A percentile compares a stretch with the other conserved stretches of the same genome.
phyloP scores from a whole-genome alignment of 2,113 vertebrate genomes.

The Ornithorhynchus anatinus region DNA sequence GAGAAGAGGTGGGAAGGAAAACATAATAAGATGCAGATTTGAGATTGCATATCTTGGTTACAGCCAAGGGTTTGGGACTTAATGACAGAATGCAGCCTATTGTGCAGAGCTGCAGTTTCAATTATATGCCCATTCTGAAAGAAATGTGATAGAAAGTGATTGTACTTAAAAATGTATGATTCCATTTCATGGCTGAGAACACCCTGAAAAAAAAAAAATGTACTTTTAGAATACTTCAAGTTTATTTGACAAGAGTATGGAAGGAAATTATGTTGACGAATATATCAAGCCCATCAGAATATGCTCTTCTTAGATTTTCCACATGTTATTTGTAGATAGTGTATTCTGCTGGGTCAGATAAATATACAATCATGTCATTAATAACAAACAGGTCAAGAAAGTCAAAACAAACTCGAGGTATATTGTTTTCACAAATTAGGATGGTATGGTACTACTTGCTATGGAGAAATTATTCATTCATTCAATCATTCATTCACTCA shows the following conservation, averaged over 20 bases:
- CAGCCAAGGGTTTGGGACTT: constrained; percentile 6
- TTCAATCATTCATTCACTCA: too few relatives aligned
- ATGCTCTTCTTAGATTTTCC: neutral
- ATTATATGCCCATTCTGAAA: constrained; percentile 39
- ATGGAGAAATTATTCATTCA: too few relatives aligned
- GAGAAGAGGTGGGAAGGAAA: neutral
- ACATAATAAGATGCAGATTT: neutral
- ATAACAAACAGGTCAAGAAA: too few relatives aligned
- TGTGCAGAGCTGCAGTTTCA: constrained; percentile 17
- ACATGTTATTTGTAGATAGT: neutral
- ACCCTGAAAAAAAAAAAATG: constrained; percentile 17
- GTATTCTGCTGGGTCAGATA: neutral
- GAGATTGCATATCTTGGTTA: constrained; percentile 32
- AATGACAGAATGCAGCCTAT: constrained; percentile 22
- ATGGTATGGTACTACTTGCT: too few relatives aligned
- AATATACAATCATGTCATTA: neutral
- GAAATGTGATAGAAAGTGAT: constrained; percentile 50
- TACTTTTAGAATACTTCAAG: constrained; percentile 34
- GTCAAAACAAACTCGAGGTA: too few relatives aligned
- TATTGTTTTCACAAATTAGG: too few relatives aligned
- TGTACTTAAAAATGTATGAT: constrained; percentile 45
- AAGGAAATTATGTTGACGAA: neutral
- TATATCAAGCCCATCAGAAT: constrained; percentile 1
- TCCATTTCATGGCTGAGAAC: constrained; percentile 48
- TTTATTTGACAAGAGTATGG: constrained; percentile 24